Evolutionary conservation across 2,797 vertebrate species (phyloP).

Genomic region (Macropodus opercularis): DNA sequence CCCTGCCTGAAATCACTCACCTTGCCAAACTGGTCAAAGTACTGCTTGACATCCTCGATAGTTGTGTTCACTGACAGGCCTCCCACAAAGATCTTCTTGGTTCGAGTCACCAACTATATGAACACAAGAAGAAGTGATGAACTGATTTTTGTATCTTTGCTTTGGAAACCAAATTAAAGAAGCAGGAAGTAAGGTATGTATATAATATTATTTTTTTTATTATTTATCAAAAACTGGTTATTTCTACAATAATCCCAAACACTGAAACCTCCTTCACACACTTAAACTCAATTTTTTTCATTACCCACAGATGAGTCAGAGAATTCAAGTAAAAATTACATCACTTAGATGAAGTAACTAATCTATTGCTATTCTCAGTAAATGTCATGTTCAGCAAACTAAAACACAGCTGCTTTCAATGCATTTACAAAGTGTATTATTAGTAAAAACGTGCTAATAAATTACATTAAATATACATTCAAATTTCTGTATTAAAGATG

Average conservation of each 20-base stretch:
- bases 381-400: neutral
- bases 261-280: too few relatives aligned
- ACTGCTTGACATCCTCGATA: conserved; percentile 98
- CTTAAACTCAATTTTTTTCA: too few relatives aligned
- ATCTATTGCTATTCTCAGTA: neutral
- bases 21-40: conserved; percentile 99
- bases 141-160: neutral
- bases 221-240: neutral
- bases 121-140: conserved; percentile 11
- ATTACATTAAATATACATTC: neutral
- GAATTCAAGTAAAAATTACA: too few relatives aligned
- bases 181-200: neutral
- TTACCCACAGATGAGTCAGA: too few relatives aligned
- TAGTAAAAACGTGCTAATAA: neutral
- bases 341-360: too few relatives aligned
- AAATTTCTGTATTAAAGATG: too few relatives aligned
- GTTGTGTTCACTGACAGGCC: conserved; percentile 98
- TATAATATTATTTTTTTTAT: too few relatives aligned
- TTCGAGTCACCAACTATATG: conserved; percentile 96
- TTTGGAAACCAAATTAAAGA: neutral
- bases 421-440: neutral
- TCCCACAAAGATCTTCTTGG: conserved; percentile 99
- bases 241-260: too few relatives aligned
- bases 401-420: neutral
- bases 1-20: conserved; percentile 74